These are phyloP conservation scores for Paratrypauchen microcephalus DNA, from an alignment of 2,797 vertebrate genomes.

Conservation along the genomic window DNA sequence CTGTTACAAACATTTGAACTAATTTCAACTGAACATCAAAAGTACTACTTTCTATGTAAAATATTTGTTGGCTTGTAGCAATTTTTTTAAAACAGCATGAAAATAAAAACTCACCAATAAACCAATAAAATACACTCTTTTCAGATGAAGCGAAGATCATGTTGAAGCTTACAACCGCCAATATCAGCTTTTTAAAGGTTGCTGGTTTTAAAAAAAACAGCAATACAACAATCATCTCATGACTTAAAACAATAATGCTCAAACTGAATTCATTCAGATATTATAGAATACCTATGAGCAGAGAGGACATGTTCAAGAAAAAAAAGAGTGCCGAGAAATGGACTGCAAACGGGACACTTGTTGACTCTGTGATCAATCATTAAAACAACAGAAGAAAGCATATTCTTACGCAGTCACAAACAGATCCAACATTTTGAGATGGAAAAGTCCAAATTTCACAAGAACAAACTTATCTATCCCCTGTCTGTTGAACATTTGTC, in stretches of 20 bases:
- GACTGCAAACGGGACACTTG: slow-evolving; percentile 56
- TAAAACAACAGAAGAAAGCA: slow-evolving; percentile 45
- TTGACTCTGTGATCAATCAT: slow-evolving; percentile 78
- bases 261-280: slow-evolving; percentile 11
- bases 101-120: slow-evolving; percentile 52
- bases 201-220: neutral
- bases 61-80: neutral
- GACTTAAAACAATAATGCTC: slow-evolving; percentile 23
- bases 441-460: neutral
- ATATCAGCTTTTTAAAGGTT: neutral
- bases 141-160: slow-evolving; percentile 44
- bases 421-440: neutral
- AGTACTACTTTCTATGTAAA: neutral
- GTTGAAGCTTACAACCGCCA: slow-evolving; percentile 21
- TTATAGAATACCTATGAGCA: neutral
- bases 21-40: too few relatives aligned
- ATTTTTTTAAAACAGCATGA: neutral
- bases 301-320: slow-evolving; percentile 35
- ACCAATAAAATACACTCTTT: slow-evolving; percentile 35
- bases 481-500: neutral
- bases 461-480: neutral
- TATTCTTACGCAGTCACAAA: slow-evolving; percentile 39
- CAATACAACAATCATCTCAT: slow-evolving; percentile 6
- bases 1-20: neutral
- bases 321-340: slow-evolving; percentile 50